These are phyloP conservation scores for Lepidothrix coronata DNA, from an alignment of 2,113 vertebrate species.

Conservation along the genomic window DNA sequence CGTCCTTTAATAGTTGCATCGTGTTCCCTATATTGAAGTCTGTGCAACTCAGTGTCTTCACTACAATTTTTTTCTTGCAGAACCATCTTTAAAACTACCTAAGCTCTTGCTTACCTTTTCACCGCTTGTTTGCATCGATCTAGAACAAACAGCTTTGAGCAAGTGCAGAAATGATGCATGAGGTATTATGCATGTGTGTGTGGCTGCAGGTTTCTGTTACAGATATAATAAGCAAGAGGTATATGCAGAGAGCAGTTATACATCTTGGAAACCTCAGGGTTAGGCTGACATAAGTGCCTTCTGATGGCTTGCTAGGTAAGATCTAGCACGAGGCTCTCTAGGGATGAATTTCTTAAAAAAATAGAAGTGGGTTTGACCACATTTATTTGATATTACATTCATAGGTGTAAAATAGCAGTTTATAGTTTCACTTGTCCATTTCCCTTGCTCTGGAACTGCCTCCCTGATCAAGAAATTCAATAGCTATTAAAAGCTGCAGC, in stretches of 20 bases:
- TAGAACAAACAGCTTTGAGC: not conserved
- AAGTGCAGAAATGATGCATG: not conserved
- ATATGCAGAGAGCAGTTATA: not conserved
- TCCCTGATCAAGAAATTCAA: constrained; percentile 56
- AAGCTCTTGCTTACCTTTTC: not conserved
- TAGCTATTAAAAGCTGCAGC: constrained; percentile 67
- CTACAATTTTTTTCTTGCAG: not conserved
- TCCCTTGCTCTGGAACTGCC: constrained; percentile 52
- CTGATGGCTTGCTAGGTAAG: constrained; percentile 44
- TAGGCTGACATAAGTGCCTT: constrained; percentile 56
- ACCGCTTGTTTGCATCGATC: not conserved
- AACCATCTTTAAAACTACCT: not conserved
- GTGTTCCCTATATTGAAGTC: not conserved
- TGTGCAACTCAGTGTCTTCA: not conserved
- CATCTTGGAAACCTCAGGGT: not conserved
- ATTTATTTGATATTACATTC: constrained; percentile 63
- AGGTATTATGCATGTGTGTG: not conserved
- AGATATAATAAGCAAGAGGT: not conserved
- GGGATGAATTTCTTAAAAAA: constrained; percentile 48
- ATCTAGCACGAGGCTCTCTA: not conserved
- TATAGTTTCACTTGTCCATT: constrained; percentile 64
- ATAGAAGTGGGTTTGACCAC: not conserved
- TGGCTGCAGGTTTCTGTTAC: constrained; percentile 2
- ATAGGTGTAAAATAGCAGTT: constrained; percentile 67
- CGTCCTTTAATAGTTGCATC: not conserved